Conservation (phyloP, 2,113 vertebrate genomes). For the Lipophrys pholis region DNA sequence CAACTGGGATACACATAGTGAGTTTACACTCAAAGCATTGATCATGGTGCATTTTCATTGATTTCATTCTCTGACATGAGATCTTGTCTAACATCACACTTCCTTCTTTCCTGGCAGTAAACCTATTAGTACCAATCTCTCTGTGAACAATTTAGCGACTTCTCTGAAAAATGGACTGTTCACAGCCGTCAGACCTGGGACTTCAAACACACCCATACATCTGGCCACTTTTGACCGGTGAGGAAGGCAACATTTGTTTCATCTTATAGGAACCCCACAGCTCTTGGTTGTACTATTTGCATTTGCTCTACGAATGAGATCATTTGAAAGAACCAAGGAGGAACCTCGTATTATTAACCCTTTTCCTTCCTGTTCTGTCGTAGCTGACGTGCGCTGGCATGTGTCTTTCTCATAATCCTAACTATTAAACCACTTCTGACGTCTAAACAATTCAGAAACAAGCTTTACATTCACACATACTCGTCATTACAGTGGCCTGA, state of each 20-base stretch:
- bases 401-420: too few species aligned
- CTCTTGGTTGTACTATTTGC: neutral
- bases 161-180: conserved; percentile 63
- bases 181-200: conserved; percentile 43
- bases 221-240: conserved; percentile 65
- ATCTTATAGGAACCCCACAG: neutral
- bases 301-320: neutral
- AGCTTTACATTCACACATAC: too few species aligned
- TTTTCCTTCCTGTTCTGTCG: too few species aligned
- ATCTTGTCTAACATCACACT: neutral
- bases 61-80: neutral
- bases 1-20: conserved; percentile 90
- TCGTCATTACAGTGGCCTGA: too few species aligned
- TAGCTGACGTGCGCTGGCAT: too few species aligned
- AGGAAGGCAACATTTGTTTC: conserved; percentile 17
- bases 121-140: conserved; percentile 39
- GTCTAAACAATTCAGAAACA: too few species aligned
- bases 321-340: neutral
- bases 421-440: too few species aligned
- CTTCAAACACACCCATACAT: conserved; percentile 47
- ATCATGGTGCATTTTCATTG: neutral
- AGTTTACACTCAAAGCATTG: conserved; percentile 17
- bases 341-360: neutral
- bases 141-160: conserved; percentile 24
- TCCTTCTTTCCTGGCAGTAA: conserved; percentile 48